Evolutionary conservation across 30 jellyfish, hydroid and myxozoan genomes (phyloP).

Genomic region (Aurelia sp.): DNA sequence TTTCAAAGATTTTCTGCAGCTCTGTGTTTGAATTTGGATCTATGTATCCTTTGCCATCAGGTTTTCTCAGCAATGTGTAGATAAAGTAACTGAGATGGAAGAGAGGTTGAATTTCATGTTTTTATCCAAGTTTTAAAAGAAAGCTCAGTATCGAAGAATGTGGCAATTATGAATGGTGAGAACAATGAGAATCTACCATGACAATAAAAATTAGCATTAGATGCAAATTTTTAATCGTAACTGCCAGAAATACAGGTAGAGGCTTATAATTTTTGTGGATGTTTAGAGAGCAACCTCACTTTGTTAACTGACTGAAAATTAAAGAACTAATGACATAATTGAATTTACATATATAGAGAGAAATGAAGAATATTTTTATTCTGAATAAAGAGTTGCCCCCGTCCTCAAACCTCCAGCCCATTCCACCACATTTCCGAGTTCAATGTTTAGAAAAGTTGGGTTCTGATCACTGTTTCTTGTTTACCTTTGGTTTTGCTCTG

Average conservation of each 20-base stretch:
- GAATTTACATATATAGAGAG: neutral
- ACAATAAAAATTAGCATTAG: neutral
- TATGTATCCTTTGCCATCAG: conserved; percentile 1
- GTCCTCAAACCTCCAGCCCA: neutral
- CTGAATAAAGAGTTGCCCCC: no score
- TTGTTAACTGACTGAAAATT: neutral
- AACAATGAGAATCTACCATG: neutral
- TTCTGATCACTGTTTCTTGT: neutral
- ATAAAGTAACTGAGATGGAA: neutral
- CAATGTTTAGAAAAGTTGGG: neutral
- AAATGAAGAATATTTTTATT: neutral
- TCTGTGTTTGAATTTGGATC: conserved; percentile 3
- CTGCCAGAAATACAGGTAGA: neutral
- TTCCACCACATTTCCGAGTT: neutral
- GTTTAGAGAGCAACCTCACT: neutral
- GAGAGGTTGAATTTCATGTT: neutral
- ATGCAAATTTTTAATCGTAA: neutral
- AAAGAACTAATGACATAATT: neutral
- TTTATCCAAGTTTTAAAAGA: no score
- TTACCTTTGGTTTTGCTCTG: neutral
- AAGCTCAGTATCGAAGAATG: neutral
- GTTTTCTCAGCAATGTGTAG: neutral
- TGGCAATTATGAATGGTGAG: neutral
- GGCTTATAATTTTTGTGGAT: neutral
- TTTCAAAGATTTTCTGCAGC: neutral